phyloP scores from a whole-genome alignment of 2,113 vertebrate species.

The Reinhardtius hippoglossoides region DNA sequence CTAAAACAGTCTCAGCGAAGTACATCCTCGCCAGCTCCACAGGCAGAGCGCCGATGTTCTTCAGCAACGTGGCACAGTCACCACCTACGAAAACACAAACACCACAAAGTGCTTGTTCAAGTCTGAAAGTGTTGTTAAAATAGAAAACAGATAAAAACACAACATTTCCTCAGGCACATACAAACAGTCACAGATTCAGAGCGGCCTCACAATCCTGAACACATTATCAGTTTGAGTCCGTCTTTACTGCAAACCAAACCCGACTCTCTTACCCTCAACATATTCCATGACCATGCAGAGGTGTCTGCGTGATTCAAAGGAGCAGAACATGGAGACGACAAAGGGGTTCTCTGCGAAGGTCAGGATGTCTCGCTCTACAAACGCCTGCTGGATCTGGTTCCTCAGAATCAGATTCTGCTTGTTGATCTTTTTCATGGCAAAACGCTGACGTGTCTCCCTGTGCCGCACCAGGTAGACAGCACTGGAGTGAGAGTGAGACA shows the following conservation, averaged over 20 bases:
- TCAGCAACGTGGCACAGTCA: slow-evolving; percentile 93
- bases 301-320: slow-evolving; percentile 92
- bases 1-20: slow-evolving; percentile 94
- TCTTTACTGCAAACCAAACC: background rate
- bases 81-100: slow-evolving; percentile 83
- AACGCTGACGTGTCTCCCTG: slow-evolving; percentile 91
- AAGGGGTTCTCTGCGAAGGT: slow-evolving; percentile 97
- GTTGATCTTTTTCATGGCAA: slow-evolving; percentile 98
- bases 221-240: background rate
- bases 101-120: background rate
- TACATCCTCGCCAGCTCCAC: slow-evolving; percentile 93
- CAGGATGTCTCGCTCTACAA: slow-evolving; percentile 95
- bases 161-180: background rate
- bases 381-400: slow-evolving; percentile 96
- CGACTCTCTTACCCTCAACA: slow-evolving; percentile 87
- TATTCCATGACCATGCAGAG: slow-evolving; percentile 98
- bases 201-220: background rate
- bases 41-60: slow-evolving; percentile 94
- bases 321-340: slow-evolving; percentile 96
- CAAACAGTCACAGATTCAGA: background rate
- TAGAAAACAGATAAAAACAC: slow-evolving; percentile 3
- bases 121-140: background rate
- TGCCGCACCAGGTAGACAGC: slow-evolving; percentile 94
- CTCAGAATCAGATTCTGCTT: slow-evolving; percentile 96
- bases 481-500: slow-evolving; percentile 66